Conservation (phyloP, 1,140 invertebrate genomes). For the Octopus bimaculoides region DNA sequence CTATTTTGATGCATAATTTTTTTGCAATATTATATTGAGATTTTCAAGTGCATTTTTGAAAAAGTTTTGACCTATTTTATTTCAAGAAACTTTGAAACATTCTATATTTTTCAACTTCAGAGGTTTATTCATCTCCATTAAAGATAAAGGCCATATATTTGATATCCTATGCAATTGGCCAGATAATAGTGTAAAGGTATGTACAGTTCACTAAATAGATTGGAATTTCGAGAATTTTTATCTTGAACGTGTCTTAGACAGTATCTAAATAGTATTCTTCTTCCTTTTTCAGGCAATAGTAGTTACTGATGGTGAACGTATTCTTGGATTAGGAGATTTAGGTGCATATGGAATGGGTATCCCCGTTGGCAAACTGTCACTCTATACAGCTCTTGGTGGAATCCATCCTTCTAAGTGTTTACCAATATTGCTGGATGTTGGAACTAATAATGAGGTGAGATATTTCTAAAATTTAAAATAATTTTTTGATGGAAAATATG, state of each 20-base stretch:
- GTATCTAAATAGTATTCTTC: conserved; percentile 1
- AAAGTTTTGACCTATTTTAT: too few species aligned
- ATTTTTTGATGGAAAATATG: too few species aligned
- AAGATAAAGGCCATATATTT: conserved; percentile 91
- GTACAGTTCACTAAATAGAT: background rate
- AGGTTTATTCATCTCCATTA: conserved; percentile 94
- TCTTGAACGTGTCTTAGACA: too few species aligned
- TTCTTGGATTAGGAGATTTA: conserved; percentile 55
- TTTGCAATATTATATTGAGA: too few species aligned
- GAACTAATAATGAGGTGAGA: conserved; percentile 54
- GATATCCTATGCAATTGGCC: conserved; percentile 74
- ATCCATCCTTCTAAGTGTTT: conserved; percentile 50
- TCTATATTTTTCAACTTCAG: conserved; percentile 42
- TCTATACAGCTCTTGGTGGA: conserved; percentile 55
- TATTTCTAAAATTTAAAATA: too few species aligned
- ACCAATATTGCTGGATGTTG: conserved; percentile 54
- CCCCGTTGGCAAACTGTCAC: conserved; percentile 54
- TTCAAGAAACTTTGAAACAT: too few species aligned
- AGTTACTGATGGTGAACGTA: conserved; percentile 56
- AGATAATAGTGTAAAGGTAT: conserved; percentile 76
- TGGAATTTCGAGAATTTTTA: too few species aligned
- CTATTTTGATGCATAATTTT: too few species aligned
- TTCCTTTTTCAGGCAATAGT: conserved; percentile 63
- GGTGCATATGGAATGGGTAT: conserved; percentile 58
- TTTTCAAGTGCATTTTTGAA: too few species aligned